Evolutionary conservation across 1,140 invertebrate species (phyloP), one percentile per base, ranked within the genome.

Genomic region (Zaprionus inermis): DNA sequence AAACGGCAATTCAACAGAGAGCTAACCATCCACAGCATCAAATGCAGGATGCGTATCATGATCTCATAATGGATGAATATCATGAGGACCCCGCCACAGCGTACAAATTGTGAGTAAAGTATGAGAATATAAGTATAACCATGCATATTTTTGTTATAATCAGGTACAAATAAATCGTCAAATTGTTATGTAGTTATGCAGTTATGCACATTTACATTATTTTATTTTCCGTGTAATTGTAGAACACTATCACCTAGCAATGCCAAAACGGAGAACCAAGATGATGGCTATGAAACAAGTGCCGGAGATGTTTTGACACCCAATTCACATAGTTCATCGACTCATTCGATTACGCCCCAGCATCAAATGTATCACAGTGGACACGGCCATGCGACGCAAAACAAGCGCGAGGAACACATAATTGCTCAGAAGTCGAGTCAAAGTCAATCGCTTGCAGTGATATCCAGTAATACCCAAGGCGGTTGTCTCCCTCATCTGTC

Each of bases 281-380:
- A 97, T 94, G 96, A 97, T 93, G 96, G 96, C 72, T 97, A 97
- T 93, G 96, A 97, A 93, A 97, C 96, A 73, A 96, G 96, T 93
- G 96, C 95, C 81, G 96, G 96, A 92, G 95, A 96, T 92, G 95
- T 95, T 84, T 92, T 95, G 86, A 94, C 94, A 30, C 93, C 94
- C 46, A 94, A 93, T 71, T 94, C 94, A 24, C 93, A 94, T 80
- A 94, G 93, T 68, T 94, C 94, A 38, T 94, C 94, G 34, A 93
- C 93, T 51, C 93, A 94, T 68, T 94, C 94, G 41, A 91, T 93
- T n/a, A 93, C 94, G 0, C 89, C 91, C 4, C 89, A 91, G 32
- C 89, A 91, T 68, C 80, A 84, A 64, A 79, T 88, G 55, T 78
- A 88, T 28, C 80, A 83, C 28, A 36, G 46, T 18, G 57, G 20